Conservation (phyloP, 1,140 invertebrate species). For the Rhizoglyphus robini region DNA sequence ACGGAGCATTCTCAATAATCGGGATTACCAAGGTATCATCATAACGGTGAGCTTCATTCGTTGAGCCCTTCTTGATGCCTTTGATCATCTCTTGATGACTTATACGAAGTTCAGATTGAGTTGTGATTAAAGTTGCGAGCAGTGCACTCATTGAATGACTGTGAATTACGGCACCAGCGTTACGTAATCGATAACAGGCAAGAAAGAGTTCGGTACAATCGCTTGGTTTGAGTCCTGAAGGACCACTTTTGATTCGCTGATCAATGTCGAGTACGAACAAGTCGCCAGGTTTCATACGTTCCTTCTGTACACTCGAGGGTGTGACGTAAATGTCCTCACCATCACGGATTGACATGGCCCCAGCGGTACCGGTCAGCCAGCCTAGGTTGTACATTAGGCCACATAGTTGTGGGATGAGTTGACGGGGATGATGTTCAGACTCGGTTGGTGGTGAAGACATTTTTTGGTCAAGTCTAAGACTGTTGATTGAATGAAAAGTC, state of each 20-base stretch:
- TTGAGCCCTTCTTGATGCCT: constrained; percentile 53
- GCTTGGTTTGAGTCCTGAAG: constrained; percentile 70
- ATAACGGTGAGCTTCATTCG: constrained; percentile 54
- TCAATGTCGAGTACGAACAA: constrained; percentile 77
- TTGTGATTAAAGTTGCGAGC: constrained; percentile 70
- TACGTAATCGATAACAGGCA: constrained; percentile 59
- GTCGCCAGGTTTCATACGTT: constrained; percentile 68
- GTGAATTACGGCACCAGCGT: constrained; percentile 87
- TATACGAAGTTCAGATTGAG: constrained; percentile 69
- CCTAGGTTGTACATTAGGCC: constrained; percentile 79
- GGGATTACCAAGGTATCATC: constrained; percentile 88
- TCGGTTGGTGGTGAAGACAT: too few relatives aligned
- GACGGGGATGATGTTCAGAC: constrained; percentile 62
- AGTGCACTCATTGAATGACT: constrained; percentile 85
- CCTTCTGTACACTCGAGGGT: constrained; percentile 94
- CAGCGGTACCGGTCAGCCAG: constrained; percentile 86
- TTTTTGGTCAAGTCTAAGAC: too few relatives aligned
- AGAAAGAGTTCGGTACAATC: constrained; percentile 95
- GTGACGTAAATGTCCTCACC: constrained; percentile 86
- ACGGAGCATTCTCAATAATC: constrained; percentile 93
- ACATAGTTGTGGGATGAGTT: constrained; percentile 75
- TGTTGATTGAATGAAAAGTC: too few relatives aligned
- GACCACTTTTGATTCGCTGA: constrained; percentile 58
- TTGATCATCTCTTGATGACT: constrained; percentile 98
- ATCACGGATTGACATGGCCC: constrained; percentile 75